Base-by-base conservation (phyloP, 2,888 invertebrate genomes). In the Agonum fuliginosum region DNA sequence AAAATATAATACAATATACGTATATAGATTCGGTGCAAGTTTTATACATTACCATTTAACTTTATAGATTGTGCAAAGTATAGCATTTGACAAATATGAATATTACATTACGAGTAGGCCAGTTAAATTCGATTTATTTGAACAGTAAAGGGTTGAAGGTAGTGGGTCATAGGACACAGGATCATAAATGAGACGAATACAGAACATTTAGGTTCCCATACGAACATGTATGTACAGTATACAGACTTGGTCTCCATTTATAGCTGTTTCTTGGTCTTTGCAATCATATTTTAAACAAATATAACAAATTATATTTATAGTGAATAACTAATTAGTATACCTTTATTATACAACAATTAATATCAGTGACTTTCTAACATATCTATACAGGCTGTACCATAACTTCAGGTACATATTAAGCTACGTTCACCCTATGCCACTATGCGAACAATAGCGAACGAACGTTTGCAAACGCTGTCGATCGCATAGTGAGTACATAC, bases 241-340 rank as follows among this genome's bases (percentile, higher is more conserved):
- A 48, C 65, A 67, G 67, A 75, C 67, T 75, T 75, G 75, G 75
- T 75, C 75, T 67, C 67, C 51, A 51, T 46, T 34, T 75, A 43
- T 48, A 75, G 41, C 41, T 75, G 65, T 46, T 51, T 48, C 34
- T 67, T 67, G 67, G 67, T 67, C 75, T 67, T 67, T 30, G 67
- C 34, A 75, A 19, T 67, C 34, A 75, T 54, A 34, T 73, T 20
- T 19, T 43, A 34, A 51, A 58, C 19, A 22, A 2, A 48, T 14
- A 46, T 71, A n/a, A 71, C 30, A 6, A 12, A 19, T 67, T 37
- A 24, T 54, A 54, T 27, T 4, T 5, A 37, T 14, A n/a, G 30
- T 6, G 14, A 37, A 65, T 10, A 65, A 19, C 30, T 19, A 12
- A 43, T 43, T 43, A 14, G 14, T 43, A 43, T 43, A 43, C 4